Evolutionary conservation across 2,888 invertebrate genomes (phyloP).

Genomic region (Horisme vitalbata): DNA sequence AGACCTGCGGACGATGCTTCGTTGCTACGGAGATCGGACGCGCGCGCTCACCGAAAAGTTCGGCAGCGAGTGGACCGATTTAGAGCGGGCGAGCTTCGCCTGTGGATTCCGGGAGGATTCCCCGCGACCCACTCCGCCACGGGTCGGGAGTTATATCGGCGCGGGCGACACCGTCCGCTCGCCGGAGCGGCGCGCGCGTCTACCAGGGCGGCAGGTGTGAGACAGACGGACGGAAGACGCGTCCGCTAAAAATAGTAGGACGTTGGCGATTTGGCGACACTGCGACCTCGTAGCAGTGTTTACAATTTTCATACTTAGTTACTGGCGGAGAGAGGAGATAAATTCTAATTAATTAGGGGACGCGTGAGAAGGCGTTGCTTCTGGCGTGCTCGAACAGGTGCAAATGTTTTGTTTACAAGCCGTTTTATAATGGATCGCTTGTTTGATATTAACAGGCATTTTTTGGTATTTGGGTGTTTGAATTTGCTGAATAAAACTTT

Average conservation of each 20-base stretch:
- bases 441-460: slow-evolving; percentile 10
- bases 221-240: slow-evolving; percentile 78
- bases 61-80: slow-evolving; percentile 76
- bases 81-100: slow-evolving; percentile 70
- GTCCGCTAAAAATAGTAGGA: slow-evolving; percentile 68
- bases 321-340: slow-evolving; percentile 42
- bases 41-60: slow-evolving; percentile 67
- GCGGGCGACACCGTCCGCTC: slow-evolving; percentile 53
- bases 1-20: slow-evolving; percentile 67
- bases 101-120: slow-evolving; percentile 77
- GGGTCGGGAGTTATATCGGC: slow-evolving; percentile 62
- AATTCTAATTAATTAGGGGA: slow-evolving; percentile 39
- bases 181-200: slow-evolving; percentile 34
- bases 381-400: slow-evolving; percentile 36
- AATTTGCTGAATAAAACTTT: neutral
- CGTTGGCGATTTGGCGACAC: slow-evolving; percentile 73
- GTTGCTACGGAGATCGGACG: slow-evolving; percentile 49
- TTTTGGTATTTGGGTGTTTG: neutral
- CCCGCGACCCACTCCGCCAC: slow-evolving; percentile 71
- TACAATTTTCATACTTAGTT: slow-evolving; percentile 64
- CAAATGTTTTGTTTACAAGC: slow-evolving; percentile 33
- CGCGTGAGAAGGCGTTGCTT: slow-evolving; percentile 36
- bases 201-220: slow-evolving; percentile 65
- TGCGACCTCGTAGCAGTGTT: slow-evolving; percentile 74
- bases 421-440: slow-evolving; percentile 24